Conservation (phyloP, 2,113 vertebrate species). For the Hypocryptadius cinnamomeus region DNA sequence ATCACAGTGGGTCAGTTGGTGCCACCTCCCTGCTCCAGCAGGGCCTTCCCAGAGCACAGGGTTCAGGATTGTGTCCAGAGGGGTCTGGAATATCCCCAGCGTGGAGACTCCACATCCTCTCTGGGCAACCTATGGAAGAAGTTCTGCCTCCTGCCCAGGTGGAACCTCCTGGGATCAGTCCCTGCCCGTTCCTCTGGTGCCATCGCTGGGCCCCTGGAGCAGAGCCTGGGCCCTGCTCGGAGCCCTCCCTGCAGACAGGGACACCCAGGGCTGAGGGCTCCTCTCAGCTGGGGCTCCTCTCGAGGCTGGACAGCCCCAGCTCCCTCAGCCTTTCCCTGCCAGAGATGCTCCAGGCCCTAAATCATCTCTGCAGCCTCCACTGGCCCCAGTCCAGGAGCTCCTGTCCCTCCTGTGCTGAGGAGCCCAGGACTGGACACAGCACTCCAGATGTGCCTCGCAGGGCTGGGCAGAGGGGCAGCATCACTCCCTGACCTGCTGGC, state of each 20-base stretch:
- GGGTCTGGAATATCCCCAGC: rapidly evolving
- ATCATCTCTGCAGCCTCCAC: rapidly evolving
- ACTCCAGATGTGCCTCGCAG: neutral
- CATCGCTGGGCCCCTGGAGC: neutral
- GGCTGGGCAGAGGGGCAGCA: neutral
- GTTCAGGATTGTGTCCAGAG: neutral
- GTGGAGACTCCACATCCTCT: neutral
- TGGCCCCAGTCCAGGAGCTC: neutral
- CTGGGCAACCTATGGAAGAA: neutral
- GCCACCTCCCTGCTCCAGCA: neutral
- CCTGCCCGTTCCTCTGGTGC: neutral
- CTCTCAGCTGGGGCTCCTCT: neutral
- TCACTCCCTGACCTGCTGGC: neutral
- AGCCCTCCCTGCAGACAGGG: neutral
- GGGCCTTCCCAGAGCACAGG: neutral
- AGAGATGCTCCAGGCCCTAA: neutral
- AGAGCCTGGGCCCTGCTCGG: neutral
- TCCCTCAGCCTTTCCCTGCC: neutral
- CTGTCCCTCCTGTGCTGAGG: neutral
- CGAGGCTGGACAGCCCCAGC: neutral
- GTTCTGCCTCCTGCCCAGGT: rapidly evolving
- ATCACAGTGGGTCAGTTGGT: neutral
- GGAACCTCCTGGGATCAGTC: neutral
- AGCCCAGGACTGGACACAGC: neutral
- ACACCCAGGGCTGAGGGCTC: neutral